Percentiles rank a stretch among this genome's conserved stretches.
phyloP scores from a whole-genome alignment of 2,888 invertebrate species.

The Thymelicus sylvestris region DNA sequence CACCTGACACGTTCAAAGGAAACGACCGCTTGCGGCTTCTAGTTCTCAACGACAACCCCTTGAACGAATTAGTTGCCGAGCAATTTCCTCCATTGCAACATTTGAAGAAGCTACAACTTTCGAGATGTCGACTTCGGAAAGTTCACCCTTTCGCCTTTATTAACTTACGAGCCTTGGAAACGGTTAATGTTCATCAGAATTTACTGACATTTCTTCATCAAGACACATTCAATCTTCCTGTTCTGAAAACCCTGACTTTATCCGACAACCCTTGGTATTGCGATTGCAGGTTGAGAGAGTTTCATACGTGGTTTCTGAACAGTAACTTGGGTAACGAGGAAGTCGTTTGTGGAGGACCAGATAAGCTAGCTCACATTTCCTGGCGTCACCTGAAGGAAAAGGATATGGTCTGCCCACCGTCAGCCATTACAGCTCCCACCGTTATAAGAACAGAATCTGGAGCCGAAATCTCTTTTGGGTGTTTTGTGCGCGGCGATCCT shows the following conservation, averaged over 20 bases:
- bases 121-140: slow-evolving; percentile 89
- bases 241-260: slow-evolving; percentile 90
- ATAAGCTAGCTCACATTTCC: slow-evolving; percentile 85
- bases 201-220: slow-evolving; percentile 87
- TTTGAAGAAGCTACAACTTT: slow-evolving; percentile 91
- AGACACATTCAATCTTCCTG: slow-evolving; percentile 74
- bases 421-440: slow-evolving; percentile 85
- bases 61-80: slow-evolving; percentile 88
- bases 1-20: slow-evolving; percentile 92
- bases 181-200: slow-evolving; percentile 93
- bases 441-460: slow-evolving; percentile 90
- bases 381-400: slow-evolving; percentile 91
- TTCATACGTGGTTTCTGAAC: slow-evolving; percentile 92
- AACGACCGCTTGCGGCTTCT: slow-evolving; percentile 92
- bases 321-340: slow-evolving; percentile 91
- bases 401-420: slow-evolving; percentile 93
- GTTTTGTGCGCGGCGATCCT: slow-evolving; percentile 92
- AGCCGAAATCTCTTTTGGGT: slow-evolving; percentile 92
- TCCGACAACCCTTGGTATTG: slow-evolving; percentile 96
- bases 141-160: slow-evolving; percentile 91
- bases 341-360: slow-evolving; percentile 89
- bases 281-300: slow-evolving; percentile 93
- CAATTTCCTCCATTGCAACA: slow-evolving; percentile 93
- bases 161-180: slow-evolving; percentile 90
- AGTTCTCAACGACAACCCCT: slow-evolving; percentile 92